Percentiles rank a stretch among this genome's conserved stretches.
These are phyloP conservation scores for Chlorodrepanis virens DNA, from an alignment of 2,113 vertebrate genomes.

Conservation along the genomic window DNA sequence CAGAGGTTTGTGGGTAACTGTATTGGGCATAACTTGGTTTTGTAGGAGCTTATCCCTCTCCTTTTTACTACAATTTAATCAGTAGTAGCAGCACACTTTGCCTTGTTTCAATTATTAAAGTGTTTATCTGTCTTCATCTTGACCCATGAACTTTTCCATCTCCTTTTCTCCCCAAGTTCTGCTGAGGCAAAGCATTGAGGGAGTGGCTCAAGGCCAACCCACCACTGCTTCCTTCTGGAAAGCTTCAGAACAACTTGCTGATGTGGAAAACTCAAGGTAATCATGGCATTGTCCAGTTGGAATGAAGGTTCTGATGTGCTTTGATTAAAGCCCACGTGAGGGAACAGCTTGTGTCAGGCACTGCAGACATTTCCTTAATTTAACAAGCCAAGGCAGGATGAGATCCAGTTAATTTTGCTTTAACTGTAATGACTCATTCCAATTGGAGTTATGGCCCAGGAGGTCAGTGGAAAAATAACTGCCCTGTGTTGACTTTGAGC, in stretches of 20 bases:
- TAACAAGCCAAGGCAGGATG: not conserved
- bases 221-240: not conserved
- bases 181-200: not conserved
- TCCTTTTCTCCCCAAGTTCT: not conserved
- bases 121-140: not conserved
- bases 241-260: not conserved
- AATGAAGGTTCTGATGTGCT: not conserved
- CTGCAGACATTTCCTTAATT: not conserved
- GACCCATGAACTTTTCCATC: not conserved
- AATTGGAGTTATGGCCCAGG: not conserved
- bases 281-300: not conserved
- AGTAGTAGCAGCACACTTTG: not conserved
- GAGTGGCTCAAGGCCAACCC: not conserved
- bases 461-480: not conserved
- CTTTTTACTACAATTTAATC: not conserved
- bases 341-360: not conserved
- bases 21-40: not conserved
- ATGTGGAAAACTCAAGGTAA: not conserved
- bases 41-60: not conserved
- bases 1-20: no score
- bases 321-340: not conserved
- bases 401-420: not conserved
- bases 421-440: not conserved
- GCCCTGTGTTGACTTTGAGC: not conserved
- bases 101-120: not conserved